Evolutionary conservation across 2,113 vertebrate genomes (phyloP), one percentile per base, ranked within the genome.

Genomic region (Cyanoliseus patagonus): DNA sequence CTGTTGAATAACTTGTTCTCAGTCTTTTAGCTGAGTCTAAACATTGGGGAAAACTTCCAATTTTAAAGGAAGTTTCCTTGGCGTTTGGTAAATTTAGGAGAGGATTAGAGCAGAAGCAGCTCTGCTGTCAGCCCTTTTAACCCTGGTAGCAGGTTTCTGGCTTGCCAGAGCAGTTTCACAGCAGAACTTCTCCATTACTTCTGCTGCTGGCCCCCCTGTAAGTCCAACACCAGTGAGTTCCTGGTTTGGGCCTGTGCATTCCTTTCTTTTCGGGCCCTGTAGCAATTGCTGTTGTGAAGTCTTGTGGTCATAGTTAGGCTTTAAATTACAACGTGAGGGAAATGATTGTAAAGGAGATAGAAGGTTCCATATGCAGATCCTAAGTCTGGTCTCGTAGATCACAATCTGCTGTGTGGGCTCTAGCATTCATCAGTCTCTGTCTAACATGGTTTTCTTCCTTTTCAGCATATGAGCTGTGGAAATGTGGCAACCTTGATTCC

Each of bases 1-100:
- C 57, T 35, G 33, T 31, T 46, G 44, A 67, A 3, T 28, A 18
- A 47, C 13, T 57, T 76, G 20, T 51, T 79, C 33, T 61, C 37
- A 11, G 44, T 31, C 35, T 28, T 75, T 51, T 33, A 79, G 17
- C 55, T 69, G 64, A 23, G 55, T 51, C 41, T 85, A 14, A 90
- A 67, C 17, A n/a, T 13, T 31, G 13, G 31, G 31, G 6, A 2
- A 52, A 62, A 57, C 2, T 31, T 41, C n/a, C 19, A 30, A 2
- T 70, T 81, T 37, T 69, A 30, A 77, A 77, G 70, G 64, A 28
- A 11, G 47, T 37, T 15, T 18, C 30, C 69, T 78, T 42, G 72
- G 15, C 13, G 17, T 0, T 0, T 33, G 33, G 1, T 1, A 23
- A 42, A 24, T 17, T n/a, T 30, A 42, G 49, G 80, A 68, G 79